Conservation (phyloP, 2,888 invertebrate species). For the Drosophila prolongata region DNA sequence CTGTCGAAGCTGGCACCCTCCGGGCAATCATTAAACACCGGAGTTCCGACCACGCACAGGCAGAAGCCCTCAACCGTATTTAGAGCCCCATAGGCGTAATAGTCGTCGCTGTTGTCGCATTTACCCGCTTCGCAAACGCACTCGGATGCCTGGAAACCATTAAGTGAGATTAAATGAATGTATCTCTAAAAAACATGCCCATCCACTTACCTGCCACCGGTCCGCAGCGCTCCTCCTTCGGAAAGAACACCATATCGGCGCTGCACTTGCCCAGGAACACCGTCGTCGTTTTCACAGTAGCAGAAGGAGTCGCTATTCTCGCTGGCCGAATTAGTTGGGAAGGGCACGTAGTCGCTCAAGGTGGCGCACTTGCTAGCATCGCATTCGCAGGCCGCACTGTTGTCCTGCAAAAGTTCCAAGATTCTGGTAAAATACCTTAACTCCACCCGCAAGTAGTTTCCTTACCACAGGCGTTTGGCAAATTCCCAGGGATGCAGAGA, state of each 20-base stretch:
- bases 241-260: slow-evolving; percentile 9
- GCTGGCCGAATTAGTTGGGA: slow-evolving; percentile 34
- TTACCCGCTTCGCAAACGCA: slow-evolving; percentile 33
- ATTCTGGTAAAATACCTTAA: slow-evolving; percentile 10
- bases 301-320: slow-evolving; percentile 58
- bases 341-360: slow-evolving; percentile 28
- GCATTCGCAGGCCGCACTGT: slow-evolving; percentile 25
- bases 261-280: slow-evolving; percentile 35
- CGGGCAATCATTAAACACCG: slow-evolving; percentile 36
- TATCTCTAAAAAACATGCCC: no score
- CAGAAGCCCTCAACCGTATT: slow-evolving; percentile 50
- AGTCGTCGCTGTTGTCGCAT: slow-evolving; percentile 13
- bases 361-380: slow-evolving; percentile 39
- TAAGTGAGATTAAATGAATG: neutral
- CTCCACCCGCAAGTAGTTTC: no score
- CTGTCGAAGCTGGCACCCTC: slow-evolving; percentile 6
- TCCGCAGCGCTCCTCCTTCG: slow-evolving; percentile 36
- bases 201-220: slow-evolving; percentile 29
- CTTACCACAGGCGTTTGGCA: no score
- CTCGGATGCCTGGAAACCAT: slow-evolving; percentile 44
- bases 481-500: no score
- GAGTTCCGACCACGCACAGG: slow-evolving; percentile 26
- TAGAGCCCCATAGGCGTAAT: slow-evolving; percentile 29
- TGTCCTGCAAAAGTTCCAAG: neutral
- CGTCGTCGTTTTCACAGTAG: slow-evolving; percentile 54